These are phyloP conservation scores for Coreoperca whiteheadi DNA, from an alignment of 2,113 vertebrate genomes.

Conservation along the genomic window DNA sequence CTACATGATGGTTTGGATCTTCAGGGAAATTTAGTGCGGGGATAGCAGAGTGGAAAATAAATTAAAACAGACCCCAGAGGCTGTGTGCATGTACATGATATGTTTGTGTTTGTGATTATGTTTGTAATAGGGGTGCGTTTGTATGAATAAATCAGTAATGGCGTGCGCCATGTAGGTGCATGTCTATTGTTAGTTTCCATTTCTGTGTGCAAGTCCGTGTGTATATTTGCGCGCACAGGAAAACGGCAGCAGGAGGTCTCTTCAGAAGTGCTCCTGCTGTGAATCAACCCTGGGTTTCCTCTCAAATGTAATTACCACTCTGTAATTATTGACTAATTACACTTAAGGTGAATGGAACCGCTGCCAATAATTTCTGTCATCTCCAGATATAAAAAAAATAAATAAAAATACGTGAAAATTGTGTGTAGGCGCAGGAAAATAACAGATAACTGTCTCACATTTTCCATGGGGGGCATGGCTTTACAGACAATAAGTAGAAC, in stretches of 20 bases:
- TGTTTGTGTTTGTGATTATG: conserved; percentile 59
- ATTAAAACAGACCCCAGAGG: conserved; percentile 39
- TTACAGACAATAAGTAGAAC: conserved; percentile 7
- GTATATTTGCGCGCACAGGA: conserved; percentile 42
- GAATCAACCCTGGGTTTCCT: conserved; percentile 79
- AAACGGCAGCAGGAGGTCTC: conserved; percentile 65
- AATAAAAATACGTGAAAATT: conserved; percentile 47
- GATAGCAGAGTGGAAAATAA: conserved; percentile 53
- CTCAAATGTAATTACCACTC: conserved; percentile 85
- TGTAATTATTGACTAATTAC: conserved; percentile 88
- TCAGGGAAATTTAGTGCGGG: conserved; percentile 49
- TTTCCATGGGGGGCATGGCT: conserved; percentile 40
- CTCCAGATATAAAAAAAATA: conserved; percentile 58
- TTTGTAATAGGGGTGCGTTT: conserved; percentile 36
- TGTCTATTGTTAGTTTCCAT: conserved; percentile 34
- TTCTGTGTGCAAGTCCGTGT: conserved; percentile 11
- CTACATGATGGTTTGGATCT: conserved; percentile 40
- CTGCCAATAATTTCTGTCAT: conserved; percentile 76
- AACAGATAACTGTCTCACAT: conserved; percentile 48
- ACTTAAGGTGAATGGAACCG: conserved; percentile 73
- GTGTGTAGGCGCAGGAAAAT: conserved; percentile 24
- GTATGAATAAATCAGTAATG: conserved; percentile 44
- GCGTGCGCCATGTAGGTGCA: conserved; percentile 28
- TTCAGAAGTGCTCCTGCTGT: conserved; percentile 73
- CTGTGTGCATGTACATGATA: conserved; percentile 44